Evolutionary conservation across 1,140 invertebrate species (phyloP), one percentile per base, ranked within the genome.

Genomic region (Drosophila sturtevanti): DNA sequence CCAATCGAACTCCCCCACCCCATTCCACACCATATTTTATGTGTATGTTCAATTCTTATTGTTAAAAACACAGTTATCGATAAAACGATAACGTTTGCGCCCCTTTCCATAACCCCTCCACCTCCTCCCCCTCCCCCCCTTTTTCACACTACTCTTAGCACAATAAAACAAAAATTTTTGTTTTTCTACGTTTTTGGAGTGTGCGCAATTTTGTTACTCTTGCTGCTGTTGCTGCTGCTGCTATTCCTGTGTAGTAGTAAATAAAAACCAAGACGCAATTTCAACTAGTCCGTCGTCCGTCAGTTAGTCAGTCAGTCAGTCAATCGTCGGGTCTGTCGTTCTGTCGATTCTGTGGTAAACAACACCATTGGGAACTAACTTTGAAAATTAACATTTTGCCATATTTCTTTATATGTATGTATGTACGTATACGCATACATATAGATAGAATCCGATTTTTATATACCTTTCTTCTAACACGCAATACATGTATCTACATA

Each of bases 211-310:
- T 60, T 63, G 37, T 52, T 69, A 41, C 61, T 70, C 24, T 61
- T 51, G 37, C 51, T 75, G 34, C 24, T 68, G 35, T 70, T 69
- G 16, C 48, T 58, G 37, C 52, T 75, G 34, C 34, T 68, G 41
- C 64, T 69, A n/a, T 48, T 58, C 24, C 22, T 7, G 41, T 65
- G 35, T 16, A 52, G 31, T 22, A 48, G 41, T 48, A 70, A 73
- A 78, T 70, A 86, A 77, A 77, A 76, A 64, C 68, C 63, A 76
- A 81, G 81, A 85, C 81, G 81, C 81, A 85, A 86, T 85, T 81
- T 76, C 58, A 59, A 35, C 35, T 56, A 21, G 27, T 16, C 18
- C 7, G 48, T 27, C 7, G 48, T 27, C n/a, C 16, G 27, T 31
- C 27, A 31, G 27, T 31, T 31, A 31, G 27, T 31, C 27, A 31